Conservation (phyloP, 2,797 vertebrate genomes). For the Rousettus madagascariensis region DNA sequence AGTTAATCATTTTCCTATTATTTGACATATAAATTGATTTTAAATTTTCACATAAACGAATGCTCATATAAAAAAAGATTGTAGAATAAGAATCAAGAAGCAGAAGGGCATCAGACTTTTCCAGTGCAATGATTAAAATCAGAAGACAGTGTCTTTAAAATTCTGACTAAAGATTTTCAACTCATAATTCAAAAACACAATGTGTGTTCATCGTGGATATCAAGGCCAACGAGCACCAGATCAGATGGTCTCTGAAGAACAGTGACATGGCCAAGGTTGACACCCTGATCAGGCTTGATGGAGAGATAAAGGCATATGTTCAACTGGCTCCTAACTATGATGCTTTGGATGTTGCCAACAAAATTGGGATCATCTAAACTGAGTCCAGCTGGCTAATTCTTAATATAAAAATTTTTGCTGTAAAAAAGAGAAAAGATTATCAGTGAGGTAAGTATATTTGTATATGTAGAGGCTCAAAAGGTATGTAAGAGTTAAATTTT, state of each 20-base stretch:
- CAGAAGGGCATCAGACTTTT: neutral
- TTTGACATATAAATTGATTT: neutral
- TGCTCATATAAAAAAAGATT: neutral
- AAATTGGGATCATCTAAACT: no score
- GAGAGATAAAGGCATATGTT: no score
- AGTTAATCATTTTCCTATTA: neutral
- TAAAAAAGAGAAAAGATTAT: neutral
- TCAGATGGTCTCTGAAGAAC: no score
- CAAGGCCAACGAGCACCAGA: no score
- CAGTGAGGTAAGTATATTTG: neutral
- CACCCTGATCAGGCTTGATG: no score
- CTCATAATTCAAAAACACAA: neutral
- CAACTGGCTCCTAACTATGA: no score
- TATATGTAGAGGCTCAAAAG: neutral
- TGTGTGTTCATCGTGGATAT: no score
- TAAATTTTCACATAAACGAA: constrained; percentile 1
- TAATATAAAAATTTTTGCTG: no score
- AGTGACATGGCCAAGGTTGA: no score
- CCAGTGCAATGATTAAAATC: neutral
- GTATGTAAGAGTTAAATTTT: neutral
- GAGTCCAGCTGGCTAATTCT: no score
- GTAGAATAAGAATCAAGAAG: neutral
- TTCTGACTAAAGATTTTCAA: neutral
- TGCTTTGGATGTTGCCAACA: no score
- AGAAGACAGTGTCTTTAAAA: constrained; percentile 8